phyloP scores from a whole-genome alignment of 2,888 invertebrate species.

The Galerucella calmariensis region DNA sequence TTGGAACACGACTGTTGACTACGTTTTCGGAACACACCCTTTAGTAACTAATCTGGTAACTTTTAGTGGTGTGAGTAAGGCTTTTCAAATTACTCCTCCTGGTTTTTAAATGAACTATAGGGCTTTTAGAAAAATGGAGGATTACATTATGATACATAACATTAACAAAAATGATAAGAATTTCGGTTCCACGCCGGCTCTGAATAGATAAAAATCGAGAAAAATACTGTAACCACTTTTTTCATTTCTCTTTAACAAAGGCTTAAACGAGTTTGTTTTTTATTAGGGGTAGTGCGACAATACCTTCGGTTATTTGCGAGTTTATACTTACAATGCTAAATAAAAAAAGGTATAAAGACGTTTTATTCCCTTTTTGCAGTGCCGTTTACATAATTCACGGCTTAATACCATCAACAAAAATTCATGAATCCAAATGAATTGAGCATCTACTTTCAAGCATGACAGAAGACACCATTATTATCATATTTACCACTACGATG shows the following conservation, averaged over 20 bases:
- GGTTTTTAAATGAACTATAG: too few species aligned
- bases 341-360: constrained; percentile 3
- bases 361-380: neutral
- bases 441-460: too few species aligned
- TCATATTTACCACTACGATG: too few species aligned
- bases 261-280: constrained; percentile 17
- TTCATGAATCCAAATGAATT: neutral
- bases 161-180: too few species aligned
- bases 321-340: constrained; percentile 13
- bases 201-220: constrained; percentile 7
- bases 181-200: neutral
- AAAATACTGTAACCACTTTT: constrained; percentile 18
- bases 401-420: neutral
- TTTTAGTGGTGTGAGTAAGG: too few species aligned
- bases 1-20: too few species aligned
- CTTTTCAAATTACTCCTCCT: too few species aligned
- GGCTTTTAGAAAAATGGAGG: too few species aligned
- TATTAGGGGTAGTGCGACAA: constrained; percentile 13
- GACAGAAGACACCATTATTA: too few species aligned
- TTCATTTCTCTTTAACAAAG: constrained; percentile 18
- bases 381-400: neutral
- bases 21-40: too few species aligned
- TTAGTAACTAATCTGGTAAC: too few species aligned
- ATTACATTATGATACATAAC: too few species aligned
- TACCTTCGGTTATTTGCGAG: constrained; percentile 16